Evolutionary conservation across 37 sponge, comb jelly and placozoan genomes (phyloP).

Genomic region (Crambe crambe): DNA sequence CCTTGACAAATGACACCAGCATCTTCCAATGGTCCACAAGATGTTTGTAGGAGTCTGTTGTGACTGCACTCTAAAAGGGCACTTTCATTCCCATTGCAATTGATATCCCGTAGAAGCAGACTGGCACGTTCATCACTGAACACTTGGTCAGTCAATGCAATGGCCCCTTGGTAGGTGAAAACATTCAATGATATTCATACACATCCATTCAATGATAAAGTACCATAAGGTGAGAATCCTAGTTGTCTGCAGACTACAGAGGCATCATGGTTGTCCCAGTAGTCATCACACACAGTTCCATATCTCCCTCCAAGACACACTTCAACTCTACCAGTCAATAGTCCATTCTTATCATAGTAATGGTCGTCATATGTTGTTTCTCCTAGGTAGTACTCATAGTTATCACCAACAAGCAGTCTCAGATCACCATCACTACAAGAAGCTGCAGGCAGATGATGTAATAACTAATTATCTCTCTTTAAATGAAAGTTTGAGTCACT

Average conservation of each 20-base stretch:
- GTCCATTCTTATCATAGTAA: conserved; percentile 18
- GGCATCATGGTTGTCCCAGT: conserved; percentile 37
- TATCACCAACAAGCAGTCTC: conserved; percentile 15
- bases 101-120: neutral
- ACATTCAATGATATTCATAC: too few species aligned
- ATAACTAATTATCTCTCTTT: too few species aligned
- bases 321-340: conserved; percentile 36
- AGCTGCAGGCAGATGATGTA: too few species aligned
- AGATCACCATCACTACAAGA: conserved; percentile 17
- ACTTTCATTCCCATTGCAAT: conserved; percentile 25
- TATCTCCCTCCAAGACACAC: conserved; percentile 40
- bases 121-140: neutral
- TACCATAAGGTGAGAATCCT: conserved; percentile 52
- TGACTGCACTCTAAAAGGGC: conserved; percentile 6
- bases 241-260: conserved; percentile 44
- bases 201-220: neutral
- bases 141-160: neutral
- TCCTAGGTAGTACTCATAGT: conserved; percentile 12
- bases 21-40: conserved; percentile 22
- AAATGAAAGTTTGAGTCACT: too few species aligned
- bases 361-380: neutral
- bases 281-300: conserved; percentile 35
- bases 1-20: conserved; percentile 36
- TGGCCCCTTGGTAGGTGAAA: neutral
- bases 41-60: neutral